phyloP scores from a whole-genome alignment of 2,113 vertebrate genomes.

The Plecturocebus donacophilus region DNA sequence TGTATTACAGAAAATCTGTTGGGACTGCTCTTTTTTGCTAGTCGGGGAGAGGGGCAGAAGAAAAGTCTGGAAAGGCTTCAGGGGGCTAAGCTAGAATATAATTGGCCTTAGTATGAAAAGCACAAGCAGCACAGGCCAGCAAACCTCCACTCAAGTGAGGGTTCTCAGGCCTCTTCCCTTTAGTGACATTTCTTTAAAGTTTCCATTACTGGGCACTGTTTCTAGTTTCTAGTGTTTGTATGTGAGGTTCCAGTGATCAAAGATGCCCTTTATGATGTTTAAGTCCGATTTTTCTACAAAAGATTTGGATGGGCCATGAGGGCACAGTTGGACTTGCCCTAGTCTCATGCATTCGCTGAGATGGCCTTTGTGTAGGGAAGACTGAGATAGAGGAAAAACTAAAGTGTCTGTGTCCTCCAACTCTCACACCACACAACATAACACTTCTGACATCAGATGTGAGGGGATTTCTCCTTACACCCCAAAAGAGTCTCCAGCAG shows the following conservation, averaged over 20 bases:
- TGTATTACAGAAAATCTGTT: rapidly evolving
- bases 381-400: background rate
- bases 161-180: too few species aligned
- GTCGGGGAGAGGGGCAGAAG: too few species aligned
- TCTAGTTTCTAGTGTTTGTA: background rate
- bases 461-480: background rate
- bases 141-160: rapidly evolving
- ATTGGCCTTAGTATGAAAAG: rapidly evolving
- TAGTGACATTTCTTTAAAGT: background rate
- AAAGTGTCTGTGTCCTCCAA: background rate
- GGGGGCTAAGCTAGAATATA: too few species aligned
- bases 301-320: background rate
- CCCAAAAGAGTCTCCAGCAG: background rate
- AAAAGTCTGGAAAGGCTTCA: rapidly evolving
- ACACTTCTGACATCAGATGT: background rate
- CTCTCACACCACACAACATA: background rate
- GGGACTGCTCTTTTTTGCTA: too few species aligned
- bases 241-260: background rate
- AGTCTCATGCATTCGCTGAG: background rate
- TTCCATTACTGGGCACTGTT: background rate
- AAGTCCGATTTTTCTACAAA: background rate
- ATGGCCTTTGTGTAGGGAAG: rapidly evolving
- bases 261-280: background rate
- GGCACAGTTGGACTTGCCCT: background rate
- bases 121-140: rapidly evolving